Percentiles rank a stretch among this genome's conserved stretches.
Conservation (phyloP, 2,113 vertebrate genomes). For the Chaenocephalus aceratus region DNA sequence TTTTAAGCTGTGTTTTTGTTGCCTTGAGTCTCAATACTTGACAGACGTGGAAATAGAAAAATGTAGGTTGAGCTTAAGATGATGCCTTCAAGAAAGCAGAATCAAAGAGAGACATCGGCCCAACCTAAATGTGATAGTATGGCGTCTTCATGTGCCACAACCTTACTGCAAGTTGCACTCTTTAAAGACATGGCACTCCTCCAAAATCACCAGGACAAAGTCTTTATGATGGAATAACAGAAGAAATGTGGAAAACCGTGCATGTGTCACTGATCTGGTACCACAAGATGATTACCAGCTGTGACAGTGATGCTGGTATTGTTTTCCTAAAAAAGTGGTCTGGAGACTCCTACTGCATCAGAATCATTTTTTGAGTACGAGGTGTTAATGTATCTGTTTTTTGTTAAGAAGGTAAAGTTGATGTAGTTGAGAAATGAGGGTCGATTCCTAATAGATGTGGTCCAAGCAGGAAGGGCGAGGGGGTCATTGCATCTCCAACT, state of each 20-base stretch:
- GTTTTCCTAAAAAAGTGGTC: too few relatives aligned
- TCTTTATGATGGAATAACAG: background rate
- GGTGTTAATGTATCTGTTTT: too few relatives aligned
- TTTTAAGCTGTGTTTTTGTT: background rate
- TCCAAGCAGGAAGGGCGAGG: too few relatives aligned
- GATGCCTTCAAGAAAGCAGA: background rate
- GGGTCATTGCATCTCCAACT: too few relatives aligned
- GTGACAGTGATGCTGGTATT: too few relatives aligned
- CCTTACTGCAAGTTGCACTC: background rate
- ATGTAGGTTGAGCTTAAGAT: background rate
- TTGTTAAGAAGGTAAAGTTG: too few relatives aligned
- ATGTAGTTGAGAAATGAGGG: too few relatives aligned
- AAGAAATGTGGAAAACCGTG: background rate
- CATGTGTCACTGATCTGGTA: background rate
- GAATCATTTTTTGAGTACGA: too few relatives aligned
- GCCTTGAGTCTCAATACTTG: background rate
- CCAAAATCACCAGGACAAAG: background rate
- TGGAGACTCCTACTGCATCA: too few relatives aligned
- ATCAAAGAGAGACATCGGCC: background rate
- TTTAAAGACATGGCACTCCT: background rate
- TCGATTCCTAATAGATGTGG: too few relatives aligned
- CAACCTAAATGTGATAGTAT: background rate
- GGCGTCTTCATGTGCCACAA: background rate
- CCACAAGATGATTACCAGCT: background rate
- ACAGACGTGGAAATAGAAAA: background rate